Percentiles rank a stretch among this genome's conserved stretches.
These are phyloP conservation scores for Pogonocherus hispidulus DNA, from an alignment of 2,888 invertebrate species.

Conservation along the genomic window DNA sequence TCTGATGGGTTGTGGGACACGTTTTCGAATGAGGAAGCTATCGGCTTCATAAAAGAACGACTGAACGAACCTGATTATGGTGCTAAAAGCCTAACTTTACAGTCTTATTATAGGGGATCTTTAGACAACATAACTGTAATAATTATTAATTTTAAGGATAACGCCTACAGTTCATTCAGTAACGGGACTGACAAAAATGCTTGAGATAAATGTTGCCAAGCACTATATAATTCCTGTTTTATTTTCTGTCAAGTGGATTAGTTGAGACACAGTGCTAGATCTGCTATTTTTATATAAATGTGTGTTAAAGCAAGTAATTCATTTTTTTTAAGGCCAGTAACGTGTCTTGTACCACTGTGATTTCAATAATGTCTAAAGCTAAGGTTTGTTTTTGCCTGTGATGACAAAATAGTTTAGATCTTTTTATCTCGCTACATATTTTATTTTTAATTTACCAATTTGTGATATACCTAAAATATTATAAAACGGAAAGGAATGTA, in stretches of 20 bases:
- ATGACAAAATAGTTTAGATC: not conserved
- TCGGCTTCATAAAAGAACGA: slow-evolving; percentile 88
- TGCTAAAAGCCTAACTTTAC: slow-evolving; percentile 90
- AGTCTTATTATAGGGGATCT: slow-evolving; percentile 93
- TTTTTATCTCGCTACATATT: not conserved
- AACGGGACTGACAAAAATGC: slow-evolving; percentile 27
- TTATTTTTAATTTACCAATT: not conserved
- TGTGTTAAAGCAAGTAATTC: slow-evolving; percentile 5
- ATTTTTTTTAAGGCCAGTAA: slow-evolving; percentile 16
- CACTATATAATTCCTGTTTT: no score
- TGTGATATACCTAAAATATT: not conserved
- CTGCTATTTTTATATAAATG: slow-evolving; percentile 30
- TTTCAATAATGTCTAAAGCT: not conserved
- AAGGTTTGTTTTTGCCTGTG: slow-evolving; percentile 2
- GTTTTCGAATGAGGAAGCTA: slow-evolving; percentile 94
- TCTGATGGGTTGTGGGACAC: slow-evolving; percentile 98
- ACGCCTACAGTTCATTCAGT: slow-evolving; percentile 56
- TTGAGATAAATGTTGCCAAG: not conserved
- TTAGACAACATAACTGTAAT: slow-evolving; percentile 96
- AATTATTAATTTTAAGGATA: slow-evolving; percentile 84
- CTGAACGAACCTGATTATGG: slow-evolving; percentile 90
- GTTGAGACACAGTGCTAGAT: slow-evolving; percentile 1
- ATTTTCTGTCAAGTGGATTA: no score
- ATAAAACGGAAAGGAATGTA: no score
- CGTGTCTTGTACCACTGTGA: slow-evolving; percentile 9